Conservation (phyloP, 2,113 vertebrate species). For the Meriones unguiculatus region DNA sequence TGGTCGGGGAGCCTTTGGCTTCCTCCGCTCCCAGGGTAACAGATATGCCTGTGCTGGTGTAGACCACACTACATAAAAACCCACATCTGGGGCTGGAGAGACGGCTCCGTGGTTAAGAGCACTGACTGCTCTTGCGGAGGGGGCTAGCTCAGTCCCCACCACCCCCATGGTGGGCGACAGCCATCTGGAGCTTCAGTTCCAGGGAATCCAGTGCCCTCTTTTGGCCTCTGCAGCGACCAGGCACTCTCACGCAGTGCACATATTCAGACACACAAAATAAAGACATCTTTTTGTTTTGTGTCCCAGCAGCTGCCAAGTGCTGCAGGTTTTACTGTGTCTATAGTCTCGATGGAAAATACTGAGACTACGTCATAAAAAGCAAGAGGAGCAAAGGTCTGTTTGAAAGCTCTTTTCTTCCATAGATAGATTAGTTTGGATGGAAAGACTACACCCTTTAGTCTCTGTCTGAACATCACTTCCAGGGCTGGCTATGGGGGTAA, state of each 20-base stretch:
- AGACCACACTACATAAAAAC: not conserved
- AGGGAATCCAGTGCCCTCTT: not conserved
- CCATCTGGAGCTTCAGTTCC: not conserved
- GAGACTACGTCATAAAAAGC: not conserved
- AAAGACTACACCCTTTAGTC: conserved; percentile 12
- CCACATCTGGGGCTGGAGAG: not conserved
- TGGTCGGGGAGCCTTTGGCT: not conserved
- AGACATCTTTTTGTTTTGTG: not conserved
- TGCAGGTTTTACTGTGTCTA: not conserved
- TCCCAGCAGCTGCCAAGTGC: no score
- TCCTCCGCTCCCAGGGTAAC: not conserved
- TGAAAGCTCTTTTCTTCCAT: conserved; percentile 38
- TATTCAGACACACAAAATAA: not conserved
- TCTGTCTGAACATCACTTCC: not conserved
- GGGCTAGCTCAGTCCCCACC: not conserved
- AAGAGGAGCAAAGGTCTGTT: not conserved
- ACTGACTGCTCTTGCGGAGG: not conserved
- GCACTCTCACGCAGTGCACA: not conserved
- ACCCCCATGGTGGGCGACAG: not conserved
- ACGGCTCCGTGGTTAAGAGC: not conserved
- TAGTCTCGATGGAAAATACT: not conserved
- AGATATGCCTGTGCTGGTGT: not conserved
- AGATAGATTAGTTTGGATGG: not conserved
- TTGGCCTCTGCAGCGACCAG: not conserved
- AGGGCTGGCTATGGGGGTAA: conserved; percentile 46